Evolutionary conservation across 2,113 vertebrate species (phyloP).

Genomic region (Dicrurus megarhynchus): DNA sequence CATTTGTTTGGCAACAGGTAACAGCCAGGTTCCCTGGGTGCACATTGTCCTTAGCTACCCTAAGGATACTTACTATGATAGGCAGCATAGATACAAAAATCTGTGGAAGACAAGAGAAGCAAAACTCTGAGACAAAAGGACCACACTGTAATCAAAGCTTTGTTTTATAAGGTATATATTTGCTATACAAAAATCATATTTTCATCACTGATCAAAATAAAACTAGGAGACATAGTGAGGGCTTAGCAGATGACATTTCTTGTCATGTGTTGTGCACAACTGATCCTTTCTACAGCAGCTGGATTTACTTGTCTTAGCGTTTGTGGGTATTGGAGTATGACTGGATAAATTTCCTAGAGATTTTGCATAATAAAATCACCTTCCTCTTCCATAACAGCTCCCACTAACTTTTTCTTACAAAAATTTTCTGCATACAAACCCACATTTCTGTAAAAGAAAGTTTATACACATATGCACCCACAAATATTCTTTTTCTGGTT

Average conservation of each 20-base stretch:
- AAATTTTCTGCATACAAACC: background rate
- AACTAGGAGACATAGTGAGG: background rate
- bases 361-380: background rate
- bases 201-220: background rate
- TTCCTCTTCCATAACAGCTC: background rate
- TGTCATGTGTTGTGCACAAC: background rate
- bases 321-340: background rate
- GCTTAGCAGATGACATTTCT: background rate
- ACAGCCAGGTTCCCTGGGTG: background rate
- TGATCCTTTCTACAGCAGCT: background rate
- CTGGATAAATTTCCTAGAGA: background rate
- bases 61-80: background rate
- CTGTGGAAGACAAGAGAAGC: background rate
- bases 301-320: background rate
- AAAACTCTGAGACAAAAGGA: background rate
- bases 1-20: background rate
- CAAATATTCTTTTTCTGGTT: background rate
- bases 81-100: background rate
- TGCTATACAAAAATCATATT: background rate
- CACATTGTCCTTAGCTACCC: background rate
- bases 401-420: background rate
- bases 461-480: background rate
- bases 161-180: background rate
- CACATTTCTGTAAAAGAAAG: background rate
- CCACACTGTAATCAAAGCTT: background rate